These are phyloP conservation scores for Dunckerocampus dactyliophorus DNA, from an alignment of 2,113 vertebrate species.

Conservation along the genomic window DNA sequence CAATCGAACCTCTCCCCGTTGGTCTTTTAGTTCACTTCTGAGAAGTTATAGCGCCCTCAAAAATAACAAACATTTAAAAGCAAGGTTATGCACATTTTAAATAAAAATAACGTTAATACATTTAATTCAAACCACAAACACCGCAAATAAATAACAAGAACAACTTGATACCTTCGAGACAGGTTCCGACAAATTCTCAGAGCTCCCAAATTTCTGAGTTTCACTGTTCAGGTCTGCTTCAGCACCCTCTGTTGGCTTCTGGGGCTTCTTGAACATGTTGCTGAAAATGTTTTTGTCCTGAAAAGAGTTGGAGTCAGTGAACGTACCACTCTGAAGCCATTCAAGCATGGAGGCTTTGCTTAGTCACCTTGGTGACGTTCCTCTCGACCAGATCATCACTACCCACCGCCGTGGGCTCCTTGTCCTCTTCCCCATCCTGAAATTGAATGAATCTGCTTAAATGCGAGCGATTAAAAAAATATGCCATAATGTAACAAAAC, in stretches of 20 bases:
- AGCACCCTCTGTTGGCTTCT: constrained; percentile 38
- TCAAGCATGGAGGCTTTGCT: no score
- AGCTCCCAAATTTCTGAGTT: constrained; percentile 11
- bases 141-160: background rate
- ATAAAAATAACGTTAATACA: no score
- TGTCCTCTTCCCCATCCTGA: constrained; percentile 39
- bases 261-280: constrained; percentile 50
- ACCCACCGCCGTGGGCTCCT: background rate
- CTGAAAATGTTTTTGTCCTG: constrained; percentile 61
- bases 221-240: background rate
- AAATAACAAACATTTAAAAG: no score
- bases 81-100: no score
- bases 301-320: constrained; percentile 7
- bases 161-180: constrained; percentile 32
- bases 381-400: constrained; percentile 38
- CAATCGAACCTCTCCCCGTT: background rate
- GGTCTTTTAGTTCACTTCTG: background rate
- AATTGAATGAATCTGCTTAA: background rate
- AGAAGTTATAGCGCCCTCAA: background rate
- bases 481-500: background rate
- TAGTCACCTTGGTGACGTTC: constrained; percentile 37
- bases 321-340: background rate
- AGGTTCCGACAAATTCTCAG: constrained; percentile 27
- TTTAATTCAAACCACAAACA: no score
- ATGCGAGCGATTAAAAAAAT: background rate